Percentiles rank a stretch among this genome's conserved stretches.
phyloP scores from a whole-genome alignment of 2,797 vertebrate genomes.

The Poecilia gillii region DNA sequence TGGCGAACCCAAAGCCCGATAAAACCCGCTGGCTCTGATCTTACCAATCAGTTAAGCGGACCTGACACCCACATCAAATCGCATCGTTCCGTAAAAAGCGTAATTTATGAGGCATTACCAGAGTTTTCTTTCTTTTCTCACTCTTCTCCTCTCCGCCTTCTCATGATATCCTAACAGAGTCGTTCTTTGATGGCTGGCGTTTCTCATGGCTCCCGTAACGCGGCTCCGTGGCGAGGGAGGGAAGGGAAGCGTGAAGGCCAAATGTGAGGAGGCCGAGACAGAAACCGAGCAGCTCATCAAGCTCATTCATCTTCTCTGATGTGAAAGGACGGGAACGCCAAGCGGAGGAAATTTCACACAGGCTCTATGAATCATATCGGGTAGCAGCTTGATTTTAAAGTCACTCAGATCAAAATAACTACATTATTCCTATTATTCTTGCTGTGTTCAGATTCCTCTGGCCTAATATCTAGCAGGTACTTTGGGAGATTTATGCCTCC shows the following conservation, averaged over 20 bases:
- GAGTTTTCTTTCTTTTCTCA: conserved; percentile 64
- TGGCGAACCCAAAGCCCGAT: conserved; percentile 57
- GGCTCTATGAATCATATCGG: conserved; percentile 69
- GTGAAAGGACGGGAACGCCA: conserved; percentile 61
- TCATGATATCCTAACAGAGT: conserved; percentile 73
- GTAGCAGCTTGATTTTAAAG: conserved; percentile 56
- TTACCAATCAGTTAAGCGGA: conserved; percentile 51
- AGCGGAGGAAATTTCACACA: conserved; percentile 67
- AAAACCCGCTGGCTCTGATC: conserved; percentile 55
- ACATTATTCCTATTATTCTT: conserved; percentile 10
- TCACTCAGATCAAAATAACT: conserved; percentile 40
- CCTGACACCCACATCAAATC: conserved; percentile 81
- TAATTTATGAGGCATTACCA: conserved; percentile 78
- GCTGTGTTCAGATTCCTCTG: conserved; percentile 41
- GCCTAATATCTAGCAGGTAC: conserved; percentile 67
- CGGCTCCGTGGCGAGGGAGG: conserved; percentile 35
- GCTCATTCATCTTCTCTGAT: conserved; percentile 78
- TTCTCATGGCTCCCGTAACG: conserved; percentile 72
- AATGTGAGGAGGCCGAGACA: conserved; percentile 58
- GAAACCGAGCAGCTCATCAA: conserved; percentile 80
- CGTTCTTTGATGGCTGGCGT: conserved; percentile 67
- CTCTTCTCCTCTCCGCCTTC: conserved; percentile 38
- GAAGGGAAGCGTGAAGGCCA: conserved; percentile 69
- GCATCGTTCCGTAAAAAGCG: conserved; percentile 66
- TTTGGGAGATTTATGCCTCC: conserved; percentile 69